Conservation (phyloP, 2,797 vertebrate species). For the Lacerta bilineata region DNA sequence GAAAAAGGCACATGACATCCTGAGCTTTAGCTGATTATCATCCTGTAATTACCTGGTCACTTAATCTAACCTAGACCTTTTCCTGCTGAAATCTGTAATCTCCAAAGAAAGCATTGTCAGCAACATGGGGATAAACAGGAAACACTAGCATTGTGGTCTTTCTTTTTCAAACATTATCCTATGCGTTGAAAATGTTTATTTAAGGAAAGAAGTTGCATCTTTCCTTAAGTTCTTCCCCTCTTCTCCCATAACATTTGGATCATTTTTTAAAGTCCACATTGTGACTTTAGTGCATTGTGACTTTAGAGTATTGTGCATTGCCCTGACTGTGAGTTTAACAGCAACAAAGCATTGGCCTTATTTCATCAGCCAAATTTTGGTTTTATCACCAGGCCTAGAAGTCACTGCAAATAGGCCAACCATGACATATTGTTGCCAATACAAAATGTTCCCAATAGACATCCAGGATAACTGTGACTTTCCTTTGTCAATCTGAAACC, state of each 20-base stretch:
- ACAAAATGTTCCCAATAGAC: background rate
- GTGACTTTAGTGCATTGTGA: background rate
- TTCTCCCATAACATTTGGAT: background rate
- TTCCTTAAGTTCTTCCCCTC: too few species aligned
- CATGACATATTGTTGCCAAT: background rate
- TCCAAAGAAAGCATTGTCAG: background rate
- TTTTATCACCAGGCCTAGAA: background rate
- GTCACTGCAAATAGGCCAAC: background rate
- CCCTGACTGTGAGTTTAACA: background rate
- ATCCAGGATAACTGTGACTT: background rate
- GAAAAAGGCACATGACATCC: constrained; percentile 43
- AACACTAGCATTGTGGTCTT: rapidly evolving
- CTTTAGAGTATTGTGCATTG: background rate
- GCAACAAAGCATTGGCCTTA: background rate
- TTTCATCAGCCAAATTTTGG: background rate
- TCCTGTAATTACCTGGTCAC: constrained; percentile 29
- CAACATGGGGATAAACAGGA: background rate
- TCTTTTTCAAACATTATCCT: background rate
- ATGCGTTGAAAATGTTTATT: background rate
- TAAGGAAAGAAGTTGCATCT: background rate
- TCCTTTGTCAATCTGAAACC: background rate
- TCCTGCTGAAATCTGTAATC: constrained; percentile 7
- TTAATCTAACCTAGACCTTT: constrained; percentile 34
- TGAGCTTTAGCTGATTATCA: constrained; percentile 36
- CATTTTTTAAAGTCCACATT: background rate